These are phyloP conservation scores for Epizoanthus ramosus DNA, from an alignment of 92 coral and sea anemone genomes.

Conservation along the genomic window DNA sequence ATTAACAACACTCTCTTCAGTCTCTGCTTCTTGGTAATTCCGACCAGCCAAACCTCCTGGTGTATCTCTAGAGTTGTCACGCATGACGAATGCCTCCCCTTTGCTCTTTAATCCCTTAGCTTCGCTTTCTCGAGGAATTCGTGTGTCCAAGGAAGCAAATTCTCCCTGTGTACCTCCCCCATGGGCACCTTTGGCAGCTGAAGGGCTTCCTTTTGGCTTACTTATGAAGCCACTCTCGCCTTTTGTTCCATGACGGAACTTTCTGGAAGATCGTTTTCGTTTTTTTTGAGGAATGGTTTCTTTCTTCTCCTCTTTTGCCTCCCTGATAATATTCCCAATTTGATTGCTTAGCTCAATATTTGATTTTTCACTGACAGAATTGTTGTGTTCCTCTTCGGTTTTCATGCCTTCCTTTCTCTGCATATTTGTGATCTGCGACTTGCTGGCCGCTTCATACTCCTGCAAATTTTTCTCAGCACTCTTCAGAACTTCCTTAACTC, in stretches of 20 bases:
- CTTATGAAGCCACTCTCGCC: slow-evolving; percentile 26
- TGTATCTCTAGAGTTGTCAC: background rate
- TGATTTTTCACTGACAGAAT: background rate
- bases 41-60: background rate
- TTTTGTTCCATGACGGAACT: background rate
- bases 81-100: slow-evolving; percentile 19
- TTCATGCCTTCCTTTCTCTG: background rate
- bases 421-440: slow-evolving; percentile 4
- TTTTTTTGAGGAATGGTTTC: background rate
- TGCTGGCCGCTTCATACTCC: slow-evolving; percentile 28
- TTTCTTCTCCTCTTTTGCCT: slow-evolving; percentile 5
- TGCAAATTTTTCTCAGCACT: slow-evolving; percentile 38
- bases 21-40: background rate
- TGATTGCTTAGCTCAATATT: background rate
- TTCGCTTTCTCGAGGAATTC: background rate
- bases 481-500: slow-evolving; percentile 40
- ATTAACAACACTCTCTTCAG: background rate
- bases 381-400: background rate
- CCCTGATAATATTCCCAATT: background rate
- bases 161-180: background rate
- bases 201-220: background rate
- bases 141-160: background rate
- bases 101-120: slow-evolving; percentile 13
- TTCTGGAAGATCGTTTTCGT: slow-evolving; percentile 2
- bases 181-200: slow-evolving; percentile 29